These are phyloP conservation scores for Acanthaster planci DNA, from an alignment of 35 echinoderm and acorn worm genomes.

Conservation along the genomic window DNA sequence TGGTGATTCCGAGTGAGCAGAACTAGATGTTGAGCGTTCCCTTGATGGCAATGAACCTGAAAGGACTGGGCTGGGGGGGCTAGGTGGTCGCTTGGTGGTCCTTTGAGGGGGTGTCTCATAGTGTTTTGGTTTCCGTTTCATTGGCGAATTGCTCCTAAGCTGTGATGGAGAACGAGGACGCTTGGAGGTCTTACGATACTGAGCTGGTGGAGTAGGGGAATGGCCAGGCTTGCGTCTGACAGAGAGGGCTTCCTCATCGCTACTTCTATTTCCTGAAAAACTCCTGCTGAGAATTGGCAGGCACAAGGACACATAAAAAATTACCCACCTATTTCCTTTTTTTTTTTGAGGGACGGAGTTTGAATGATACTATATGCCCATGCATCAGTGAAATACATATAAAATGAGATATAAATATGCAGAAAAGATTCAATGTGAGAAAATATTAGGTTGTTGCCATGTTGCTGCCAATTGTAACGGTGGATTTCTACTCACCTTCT, in stretches of 20 bases:
- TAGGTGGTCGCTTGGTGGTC: not conserved
- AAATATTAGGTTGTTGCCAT: no score
- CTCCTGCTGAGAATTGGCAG: not conserved
- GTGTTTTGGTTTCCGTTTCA: not conserved
- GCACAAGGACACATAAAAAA: not conserved
- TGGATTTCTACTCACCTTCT: slow-evolving; percentile 10
- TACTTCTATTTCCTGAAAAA: slow-evolving; percentile 1
- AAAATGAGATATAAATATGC: no score
- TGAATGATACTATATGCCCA: no score
- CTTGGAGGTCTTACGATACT: slow-evolving; percentile 15
- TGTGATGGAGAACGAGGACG: slow-evolving; percentile 8
- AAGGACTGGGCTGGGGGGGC: not conserved
- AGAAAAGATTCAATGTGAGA: no score
- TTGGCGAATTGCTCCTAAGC: not conserved
- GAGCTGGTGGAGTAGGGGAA: slow-evolving; percentile 9
- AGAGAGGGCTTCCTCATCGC: not conserved
- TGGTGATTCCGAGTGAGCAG: slow-evolving; percentile 1
- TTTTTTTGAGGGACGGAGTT: no score
- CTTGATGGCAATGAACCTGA: not conserved
- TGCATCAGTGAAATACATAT: no score
- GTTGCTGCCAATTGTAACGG: no score
- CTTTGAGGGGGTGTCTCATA: not conserved
- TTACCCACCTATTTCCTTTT: not conserved
- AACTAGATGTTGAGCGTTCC: not conserved
- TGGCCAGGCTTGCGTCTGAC: not conserved